Evolutionary conservation across 1,140 invertebrate genomes (phyloP).

Genomic region (Trachymyrmex septentrionalis): DNA sequence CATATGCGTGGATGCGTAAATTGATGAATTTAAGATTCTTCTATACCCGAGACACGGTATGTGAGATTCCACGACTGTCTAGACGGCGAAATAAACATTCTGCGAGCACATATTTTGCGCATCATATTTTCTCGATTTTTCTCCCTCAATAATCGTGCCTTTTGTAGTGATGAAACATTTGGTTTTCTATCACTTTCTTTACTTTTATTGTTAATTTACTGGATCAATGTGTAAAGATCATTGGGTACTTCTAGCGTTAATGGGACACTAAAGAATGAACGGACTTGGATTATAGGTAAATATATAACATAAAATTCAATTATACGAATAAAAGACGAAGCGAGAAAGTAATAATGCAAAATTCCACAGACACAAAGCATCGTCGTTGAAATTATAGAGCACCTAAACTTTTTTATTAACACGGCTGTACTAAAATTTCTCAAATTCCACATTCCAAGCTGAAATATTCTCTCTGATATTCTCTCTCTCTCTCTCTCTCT

Average conservation of each 20-base stretch:
- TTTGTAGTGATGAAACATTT: too few relatives aligned
- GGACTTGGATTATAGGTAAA: not conserved
- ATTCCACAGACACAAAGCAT: not conserved
- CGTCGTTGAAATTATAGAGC: slow-evolving; percentile 8
- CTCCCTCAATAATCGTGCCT: too few relatives aligned
- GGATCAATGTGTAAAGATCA: too few relatives aligned
- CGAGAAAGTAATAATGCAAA: slow-evolving; percentile 12
- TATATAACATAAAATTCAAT: not conserved
- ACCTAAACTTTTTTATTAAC: slow-evolving; percentile 1
- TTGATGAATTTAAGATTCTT: not conserved
- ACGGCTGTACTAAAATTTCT: slow-evolving; percentile 8
- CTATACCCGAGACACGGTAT: too few relatives aligned
- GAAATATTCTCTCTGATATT: not conserved
- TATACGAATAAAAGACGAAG: not conserved
- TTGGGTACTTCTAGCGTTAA: too few relatives aligned
- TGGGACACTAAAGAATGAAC: not conserved
- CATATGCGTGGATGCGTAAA: not conserved
- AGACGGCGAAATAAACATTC: not conserved
- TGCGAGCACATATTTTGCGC: too few relatives aligned
- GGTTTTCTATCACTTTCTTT: too few relatives aligned
- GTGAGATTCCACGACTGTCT: not conserved
- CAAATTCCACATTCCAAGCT: not conserved
- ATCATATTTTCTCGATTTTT: too few relatives aligned
- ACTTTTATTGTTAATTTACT: too few relatives aligned
- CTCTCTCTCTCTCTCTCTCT: not conserved